Percentiles rank a stretch among this genome's conserved stretches.
These are phyloP conservation scores for Cricetomys ansorgei DNA, from an alignment of 2,113 vertebrate species.

Conservation along the genomic window DNA sequence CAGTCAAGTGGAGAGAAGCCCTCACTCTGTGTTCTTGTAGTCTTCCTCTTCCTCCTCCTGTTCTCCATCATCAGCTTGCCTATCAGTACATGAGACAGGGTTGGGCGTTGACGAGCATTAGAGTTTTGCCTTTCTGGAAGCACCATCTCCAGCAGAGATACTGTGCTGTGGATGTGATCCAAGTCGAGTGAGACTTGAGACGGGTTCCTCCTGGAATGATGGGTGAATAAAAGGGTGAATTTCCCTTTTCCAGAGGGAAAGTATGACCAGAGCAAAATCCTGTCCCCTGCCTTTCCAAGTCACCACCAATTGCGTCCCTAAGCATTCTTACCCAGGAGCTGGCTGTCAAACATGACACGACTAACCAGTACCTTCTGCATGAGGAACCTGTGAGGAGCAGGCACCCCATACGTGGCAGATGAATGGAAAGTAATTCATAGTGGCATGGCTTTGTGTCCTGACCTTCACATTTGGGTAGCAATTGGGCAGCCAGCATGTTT, in stretches of 20 bases:
- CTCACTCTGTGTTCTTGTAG: neutral
- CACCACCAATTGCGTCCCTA: neutral
- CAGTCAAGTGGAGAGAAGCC: neutral
- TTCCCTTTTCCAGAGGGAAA: neutral
- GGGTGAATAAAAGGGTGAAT: too few species aligned
- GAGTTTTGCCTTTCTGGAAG: neutral
- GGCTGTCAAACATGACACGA: neutral
- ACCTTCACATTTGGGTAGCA: neutral
- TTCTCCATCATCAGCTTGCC: neutral
- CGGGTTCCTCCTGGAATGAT: neutral
- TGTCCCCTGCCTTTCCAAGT: neutral
- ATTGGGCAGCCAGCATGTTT: neutral
- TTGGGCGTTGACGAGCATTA: neutral
- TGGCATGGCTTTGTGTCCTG: neutral
- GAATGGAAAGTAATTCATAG: neutral
- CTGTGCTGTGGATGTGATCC: neutral
- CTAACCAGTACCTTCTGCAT: neutral
- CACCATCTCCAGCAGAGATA: neutral
- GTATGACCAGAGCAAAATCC: neutral
- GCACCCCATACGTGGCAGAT: accelerated
- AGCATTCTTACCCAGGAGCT: neutral
- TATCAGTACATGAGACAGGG: accelerated
- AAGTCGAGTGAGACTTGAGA: neutral
- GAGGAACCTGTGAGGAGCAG: neutral
- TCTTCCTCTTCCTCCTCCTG: neutral